Base-by-base conservation (phyloP, 2,888 invertebrate genomes). In the Allophyes oxyacanthae region DNA sequence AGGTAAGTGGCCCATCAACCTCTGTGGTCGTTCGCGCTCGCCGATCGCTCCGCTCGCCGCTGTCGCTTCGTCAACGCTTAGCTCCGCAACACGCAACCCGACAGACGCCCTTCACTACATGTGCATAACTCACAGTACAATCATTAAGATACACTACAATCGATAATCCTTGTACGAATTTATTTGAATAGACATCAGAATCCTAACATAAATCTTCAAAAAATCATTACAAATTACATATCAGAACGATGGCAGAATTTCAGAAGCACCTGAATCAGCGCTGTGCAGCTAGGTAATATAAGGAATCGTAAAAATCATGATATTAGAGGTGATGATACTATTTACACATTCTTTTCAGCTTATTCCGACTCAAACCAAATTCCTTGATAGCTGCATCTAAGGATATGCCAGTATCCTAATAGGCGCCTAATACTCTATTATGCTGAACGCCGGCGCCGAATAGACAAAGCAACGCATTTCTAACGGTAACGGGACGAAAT, bases 1-100 rank as follows among this genome's bases (percentile, higher is more conserved):
- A 71, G 74, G 74, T 85, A 83, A 85, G 86, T 84, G 83, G 87
- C 77, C 80, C 84, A 77, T 84, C 84, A 82, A 85, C 81, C 82
- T 85, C 81, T 55, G 53, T 53, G 59, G 56, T 61, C 62, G 48
- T 57, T 54, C 55, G 54, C 48, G 54, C 30, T 40, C 49, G 60
- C 43, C 43, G 49, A 56, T 56, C 59, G 56, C 66, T 57, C 53
- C 42, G 59, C 60, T 38, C 14, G 13, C 51, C 58, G 58, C 40
- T 13, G 38, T 14, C 57, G 71, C 71, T n/a, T 30, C 55, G 45
- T 36, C 32, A 13, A 10, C 45, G 32, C n/a, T 50, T 13, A 13
- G 20, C n/a, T 32, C 43, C 32, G 26, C 43, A 20, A 0, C 30
- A 42, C 30, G 11, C 42, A 65, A 38, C 51, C 66, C 46, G 34